Evolutionary conservation across 2,888 invertebrate genomes (phyloP), one percentile per base, ranked within the genome.

Genomic region (Philhelius pedissequus): DNA sequence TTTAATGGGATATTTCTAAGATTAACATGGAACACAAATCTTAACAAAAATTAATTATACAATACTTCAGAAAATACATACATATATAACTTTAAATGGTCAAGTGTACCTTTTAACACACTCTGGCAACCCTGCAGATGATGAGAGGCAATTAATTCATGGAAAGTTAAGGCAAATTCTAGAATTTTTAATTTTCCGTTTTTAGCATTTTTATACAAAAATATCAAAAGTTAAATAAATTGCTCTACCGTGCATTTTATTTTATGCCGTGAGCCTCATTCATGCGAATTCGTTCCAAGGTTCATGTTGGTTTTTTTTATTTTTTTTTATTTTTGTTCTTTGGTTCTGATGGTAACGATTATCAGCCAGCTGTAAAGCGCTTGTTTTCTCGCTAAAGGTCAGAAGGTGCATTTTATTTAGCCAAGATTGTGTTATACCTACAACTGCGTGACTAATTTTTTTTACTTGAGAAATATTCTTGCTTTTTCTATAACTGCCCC

Each of bases 361-460:
- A 45, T n/a, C 48, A 22, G 22, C 45, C 66, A 56, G 43, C 75
- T 56, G 27, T 32, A 48, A 68, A 75, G 8, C 35, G n/a, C 40
- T 52, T n/a, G n/a, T 64, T 68, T 77, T 13, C 54, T 20, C 20
- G 54, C 20, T 48, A 75, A 80, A 80, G 80, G 80, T 80, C 80
- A 69, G 38, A 45, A 69, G 75, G 54, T 75, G 80, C 75, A 80
- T 75, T 75, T 38, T 45, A 20, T 64, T 62, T 62, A 43, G 9
- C 40, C 32, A 43, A 50, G 30, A 64, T 38, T 20, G 18, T 52
- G 18, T 52, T 25, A 20, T 20, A 30, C 2, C 6, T 6, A 6
- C 8, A 7, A 5, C 30, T 30, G 8, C 7, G 8, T 30, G 8
- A 7, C 4, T 25, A 25, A 35, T 4, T n/a, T n/a, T 38, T 38